These are phyloP conservation scores for Tachycineta bicolor DNA, from an alignment of 2,113 vertebrate species.

Conservation along the genomic window DNA sequence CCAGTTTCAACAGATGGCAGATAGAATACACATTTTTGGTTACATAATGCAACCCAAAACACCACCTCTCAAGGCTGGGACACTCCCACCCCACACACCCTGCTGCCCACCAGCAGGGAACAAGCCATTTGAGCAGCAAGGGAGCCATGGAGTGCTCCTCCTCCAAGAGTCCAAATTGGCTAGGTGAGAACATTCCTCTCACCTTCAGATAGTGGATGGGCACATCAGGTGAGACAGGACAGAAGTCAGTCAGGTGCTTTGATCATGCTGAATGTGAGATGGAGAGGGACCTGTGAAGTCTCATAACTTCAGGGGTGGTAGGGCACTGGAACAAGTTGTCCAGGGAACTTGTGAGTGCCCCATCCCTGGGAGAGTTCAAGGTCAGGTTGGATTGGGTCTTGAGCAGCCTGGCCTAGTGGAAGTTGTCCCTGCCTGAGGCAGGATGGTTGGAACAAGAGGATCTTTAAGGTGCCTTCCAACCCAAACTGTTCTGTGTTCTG, in stretches of 20 bases:
- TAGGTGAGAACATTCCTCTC: neutral
- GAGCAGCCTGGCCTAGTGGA: neutral
- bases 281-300: neutral
- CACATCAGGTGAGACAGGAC: neutral
- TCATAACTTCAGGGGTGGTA: neutral
- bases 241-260: neutral
- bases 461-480: neutral
- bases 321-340: no score
- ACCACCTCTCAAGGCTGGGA: neutral
- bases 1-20: no score
- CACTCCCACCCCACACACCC: neutral
- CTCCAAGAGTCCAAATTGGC: neutral
- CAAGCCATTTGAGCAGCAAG: fast-evolving
- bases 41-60: no score
- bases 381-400: neutral
- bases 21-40: no score
- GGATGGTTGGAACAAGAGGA: neutral
- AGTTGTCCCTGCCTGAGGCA: neutral
- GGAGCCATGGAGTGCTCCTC: neutral
- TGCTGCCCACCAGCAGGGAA: fast-evolving
- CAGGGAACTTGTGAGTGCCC: neutral
- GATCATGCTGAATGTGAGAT: neutral
- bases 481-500: neutral
- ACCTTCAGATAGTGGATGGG: neutral
- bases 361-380: neutral